Evolutionary conservation across 2,888 invertebrate species (phyloP).

Genomic region (Xanthorhoe designata): DNA sequence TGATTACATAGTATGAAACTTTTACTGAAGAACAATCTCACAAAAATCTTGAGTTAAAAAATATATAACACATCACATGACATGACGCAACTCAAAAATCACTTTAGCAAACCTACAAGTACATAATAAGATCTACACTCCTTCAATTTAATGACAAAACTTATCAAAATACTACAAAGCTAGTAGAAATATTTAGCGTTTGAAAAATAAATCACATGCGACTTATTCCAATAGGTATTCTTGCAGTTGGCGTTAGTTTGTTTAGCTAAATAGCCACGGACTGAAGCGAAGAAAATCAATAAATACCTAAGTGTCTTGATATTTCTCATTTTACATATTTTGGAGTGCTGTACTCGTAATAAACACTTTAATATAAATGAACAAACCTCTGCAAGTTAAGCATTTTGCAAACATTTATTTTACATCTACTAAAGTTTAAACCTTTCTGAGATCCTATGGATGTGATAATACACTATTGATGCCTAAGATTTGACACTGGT

Average conservation of each 20-base stretch:
- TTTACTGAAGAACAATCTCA: constrained; percentile 54
- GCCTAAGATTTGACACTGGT: constrained; percentile 81
- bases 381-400: constrained; percentile 33
- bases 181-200: constrained; percentile 23
- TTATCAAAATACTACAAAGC: constrained; percentile 33
- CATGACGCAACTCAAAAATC: constrained; percentile 45
- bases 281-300: constrained; percentile 5
- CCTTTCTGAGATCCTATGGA: constrained; percentile 74
- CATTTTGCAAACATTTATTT: constrained; percentile 36
- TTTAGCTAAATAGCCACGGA: constrained; percentile 1
- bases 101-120: constrained; percentile 43
- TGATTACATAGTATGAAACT: constrained; percentile 54
- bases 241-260: background rate
- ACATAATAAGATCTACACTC: constrained; percentile 30
- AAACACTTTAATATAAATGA: constrained; percentile 22
- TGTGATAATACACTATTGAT: constrained; percentile 65
- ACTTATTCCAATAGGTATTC: background rate
- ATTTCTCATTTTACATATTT: constrained; percentile 5
- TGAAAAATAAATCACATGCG: constrained; percentile 13
- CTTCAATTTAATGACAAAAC: constrained; percentile 24
- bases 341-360: constrained; percentile 11
- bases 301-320: background rate
- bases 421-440: constrained; percentile 62
- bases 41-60: constrained; percentile 40
- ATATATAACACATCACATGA: constrained; percentile 37